A percentile compares a stretch with the other conserved stretches of the same genome.
Evolutionary conservation across 2,113 vertebrate genomes (phyloP).

Genomic region (Lates calcarifer): DNA sequence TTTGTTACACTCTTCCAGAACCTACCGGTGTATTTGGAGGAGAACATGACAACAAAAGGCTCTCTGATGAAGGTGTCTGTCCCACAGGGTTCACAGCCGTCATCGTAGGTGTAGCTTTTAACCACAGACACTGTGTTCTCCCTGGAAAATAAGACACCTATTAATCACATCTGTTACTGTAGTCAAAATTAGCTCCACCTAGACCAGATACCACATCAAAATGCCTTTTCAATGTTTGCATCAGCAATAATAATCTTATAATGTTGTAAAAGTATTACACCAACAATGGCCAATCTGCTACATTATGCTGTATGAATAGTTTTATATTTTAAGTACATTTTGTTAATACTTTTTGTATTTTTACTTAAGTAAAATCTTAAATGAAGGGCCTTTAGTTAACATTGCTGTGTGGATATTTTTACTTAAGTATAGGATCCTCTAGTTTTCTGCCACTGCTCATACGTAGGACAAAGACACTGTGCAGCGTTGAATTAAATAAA

Average conservation of each 20-base stretch:
- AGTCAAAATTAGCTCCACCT: too few relatives aligned
- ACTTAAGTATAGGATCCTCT: neutral
- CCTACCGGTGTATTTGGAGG: conserved; percentile 77
- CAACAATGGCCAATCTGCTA: neutral
- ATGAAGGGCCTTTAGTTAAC: too few relatives aligned
- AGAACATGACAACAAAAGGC: conserved; percentile 92
- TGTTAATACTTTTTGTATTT: neutral
- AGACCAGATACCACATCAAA: neutral
- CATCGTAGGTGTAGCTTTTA: conserved; percentile 88
- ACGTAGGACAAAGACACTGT: too few relatives aligned
- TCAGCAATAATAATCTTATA: neutral
- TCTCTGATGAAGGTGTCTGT: conserved; percentile 89
- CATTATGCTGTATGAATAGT: too few relatives aligned
- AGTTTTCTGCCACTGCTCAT: neutral
- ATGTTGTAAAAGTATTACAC: neutral
- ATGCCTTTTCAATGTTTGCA: neutral
- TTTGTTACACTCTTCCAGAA: too few relatives aligned
- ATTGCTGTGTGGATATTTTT: too few relatives aligned
- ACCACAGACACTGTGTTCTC: conserved; percentile 82
- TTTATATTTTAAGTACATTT: too few relatives aligned
- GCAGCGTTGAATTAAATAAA: too few relatives aligned
- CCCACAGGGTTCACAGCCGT: conserved; percentile 84
- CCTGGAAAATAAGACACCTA: conserved; percentile 68
- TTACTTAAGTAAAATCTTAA: too few relatives aligned
- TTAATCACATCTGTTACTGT: neutral